Evolutionary conservation across 1,140 invertebrate genomes (phyloP).

Genomic region (Pinna nobilis): DNA sequence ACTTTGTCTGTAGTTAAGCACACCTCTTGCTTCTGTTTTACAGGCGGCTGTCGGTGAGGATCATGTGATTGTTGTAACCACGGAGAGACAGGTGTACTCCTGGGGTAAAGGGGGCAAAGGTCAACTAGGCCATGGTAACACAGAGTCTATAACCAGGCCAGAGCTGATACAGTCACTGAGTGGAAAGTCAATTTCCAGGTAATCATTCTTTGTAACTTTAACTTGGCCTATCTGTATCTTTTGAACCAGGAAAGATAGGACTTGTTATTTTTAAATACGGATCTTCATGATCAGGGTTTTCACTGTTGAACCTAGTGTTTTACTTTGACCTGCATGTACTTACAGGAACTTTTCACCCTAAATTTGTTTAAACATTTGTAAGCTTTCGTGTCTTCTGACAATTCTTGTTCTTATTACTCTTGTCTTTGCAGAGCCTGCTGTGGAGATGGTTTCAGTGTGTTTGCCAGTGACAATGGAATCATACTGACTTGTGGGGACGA

Average conservation of each 20-base stretch:
- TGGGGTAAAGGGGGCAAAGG: slow-evolving; percentile 84
- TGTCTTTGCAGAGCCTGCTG: slow-evolving; percentile 66
- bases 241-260: too few species aligned
- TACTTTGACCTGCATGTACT: too few species aligned
- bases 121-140: slow-evolving; percentile 81
- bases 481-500: slow-evolving; percentile 84
- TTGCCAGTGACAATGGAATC: slow-evolving; percentile 83
- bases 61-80: slow-evolving; percentile 83
- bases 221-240: too few species aligned
- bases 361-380: too few species aligned
- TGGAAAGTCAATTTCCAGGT: slow-evolving; percentile 80
- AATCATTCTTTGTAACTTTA: too few species aligned
- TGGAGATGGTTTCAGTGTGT: slow-evolving; percentile 79
- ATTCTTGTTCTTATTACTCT: background rate
- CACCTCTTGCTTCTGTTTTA: too few species aligned
- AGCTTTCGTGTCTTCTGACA: background rate
- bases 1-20: too few species aligned
- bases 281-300: background rate
- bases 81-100: slow-evolving; percentile 81
- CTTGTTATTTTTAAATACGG: background rate
- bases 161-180: slow-evolving; percentile 78
- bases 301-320: background rate
- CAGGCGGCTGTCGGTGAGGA: slow-evolving; percentile 80
- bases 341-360: too few species aligned
- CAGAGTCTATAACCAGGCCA: slow-evolving; percentile 78